These are phyloP conservation scores for Brachionus rotundiformis DNA, from an alignment of 1,140 invertebrate species.

Conservation along the genomic window DNA sequence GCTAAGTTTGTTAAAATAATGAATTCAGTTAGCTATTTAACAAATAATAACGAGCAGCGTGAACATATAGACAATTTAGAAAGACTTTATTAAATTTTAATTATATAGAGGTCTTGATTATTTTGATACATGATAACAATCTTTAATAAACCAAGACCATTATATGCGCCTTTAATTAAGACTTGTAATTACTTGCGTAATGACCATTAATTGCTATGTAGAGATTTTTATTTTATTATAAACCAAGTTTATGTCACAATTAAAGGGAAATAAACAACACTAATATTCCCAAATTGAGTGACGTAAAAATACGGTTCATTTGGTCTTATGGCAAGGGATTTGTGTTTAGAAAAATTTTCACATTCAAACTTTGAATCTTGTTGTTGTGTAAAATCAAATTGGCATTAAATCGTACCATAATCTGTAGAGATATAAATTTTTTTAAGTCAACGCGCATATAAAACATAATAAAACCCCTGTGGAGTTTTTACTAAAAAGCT, in stretches of 20 bases:
- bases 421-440: slow-evolving; percentile 12
- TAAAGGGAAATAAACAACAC: slow-evolving; percentile 7
- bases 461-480: background rate
- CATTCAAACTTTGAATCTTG: slow-evolving; percentile 1
- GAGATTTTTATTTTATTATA: background rate
- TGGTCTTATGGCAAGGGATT: background rate
- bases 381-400: background rate
- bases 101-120: slow-evolving; percentile 17
- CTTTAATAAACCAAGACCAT: background rate
- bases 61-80: background rate
- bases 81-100: background rate
- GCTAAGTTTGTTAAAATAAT: too few relatives aligned
- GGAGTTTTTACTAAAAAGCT: slow-evolving; percentile 9
- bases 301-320: background rate
- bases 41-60: background rate
- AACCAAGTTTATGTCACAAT: background rate
- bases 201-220: background rate
- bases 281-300: slow-evolving; percentile 22
- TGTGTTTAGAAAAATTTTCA: background rate
- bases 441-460: background rate
- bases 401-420: background rate
- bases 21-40: background rate
- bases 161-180: background rate
- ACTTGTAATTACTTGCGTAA: slow-evolving; percentile 3
- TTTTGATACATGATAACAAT: slow-evolving; percentile 15